Evolutionary conservation across 2,888 invertebrate genomes (phyloP), one percentile per base, ranked within the genome.

Genomic region (Girardia tigrina): DNA sequence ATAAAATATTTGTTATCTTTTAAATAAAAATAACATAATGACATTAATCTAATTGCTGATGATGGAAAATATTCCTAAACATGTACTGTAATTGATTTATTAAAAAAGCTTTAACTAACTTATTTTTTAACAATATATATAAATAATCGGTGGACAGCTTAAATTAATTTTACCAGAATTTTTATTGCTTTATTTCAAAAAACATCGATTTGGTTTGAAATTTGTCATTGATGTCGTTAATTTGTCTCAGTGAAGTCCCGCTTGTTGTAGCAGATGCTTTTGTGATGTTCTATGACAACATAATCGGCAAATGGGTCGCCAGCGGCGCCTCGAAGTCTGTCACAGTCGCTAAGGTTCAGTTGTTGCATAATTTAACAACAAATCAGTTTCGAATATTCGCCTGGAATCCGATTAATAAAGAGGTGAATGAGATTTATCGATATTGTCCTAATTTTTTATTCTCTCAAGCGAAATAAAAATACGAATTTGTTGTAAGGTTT

Each of bases 381-480:
- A 56, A 56, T 56, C 56, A 56, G 23, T 56, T 56, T 56, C n/a
- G 56, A n/a, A 56, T 56, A 56, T 56, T 56, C 23, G 56, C 56
- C n/a, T 56, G 56, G 56, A 56, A 56, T 56, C 56, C 56, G 2
- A 56, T 56, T n/a, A 56, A 16, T 56, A 56, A 56, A 56, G 56
- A 56, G n/a, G 56, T 56, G n/a, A 56, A 36, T 36, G 8, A 36
- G 8, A 36, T 36, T 36, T 12, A 36, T 36, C 36, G 36, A 12
- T 36, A 36, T 16, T 36, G 36, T 36, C 36, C 36, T 36, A 36
- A 16, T 36, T 36, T 36, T 36, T n/a, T n/a, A n/a, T n/a, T n/a
- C n/a, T n/a, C n/a, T n/a, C n/a, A n/a, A n/a, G n/a, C n/a, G n/a
- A n/a, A n/a, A n/a, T n/a, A n/a, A n/a, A n/a, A n/a, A n/a, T n/a